Conservation (phyloP, 1,140 invertebrate genomes). For the Ostrea edulis region DNA sequence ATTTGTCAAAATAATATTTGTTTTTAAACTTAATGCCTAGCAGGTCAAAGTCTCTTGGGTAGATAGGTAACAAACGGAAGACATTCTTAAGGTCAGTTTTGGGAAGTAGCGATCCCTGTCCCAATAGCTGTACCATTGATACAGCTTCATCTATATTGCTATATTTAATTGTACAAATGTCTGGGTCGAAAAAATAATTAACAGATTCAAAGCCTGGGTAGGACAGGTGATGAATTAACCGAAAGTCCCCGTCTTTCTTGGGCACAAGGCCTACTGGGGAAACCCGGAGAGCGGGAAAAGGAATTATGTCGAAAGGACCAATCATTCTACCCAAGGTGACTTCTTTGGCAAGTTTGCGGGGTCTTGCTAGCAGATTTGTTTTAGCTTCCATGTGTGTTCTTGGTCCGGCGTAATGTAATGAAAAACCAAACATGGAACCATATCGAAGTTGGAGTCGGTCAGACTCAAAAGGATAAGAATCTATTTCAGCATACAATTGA, state of each 20-base stretch:
- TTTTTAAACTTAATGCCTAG: too few relatives aligned
- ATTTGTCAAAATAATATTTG: not conserved
- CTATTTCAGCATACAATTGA: not conserved
- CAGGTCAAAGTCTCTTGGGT: too few relatives aligned
- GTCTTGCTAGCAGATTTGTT: not conserved
- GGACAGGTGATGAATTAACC: slow-evolving; percentile 56
- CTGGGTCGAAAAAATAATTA: slow-evolving; percentile 54
- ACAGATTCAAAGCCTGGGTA: slow-evolving; percentile 52
- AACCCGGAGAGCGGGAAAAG: too few relatives aligned
- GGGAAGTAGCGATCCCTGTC: too few relatives aligned
- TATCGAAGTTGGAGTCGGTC: not conserved
- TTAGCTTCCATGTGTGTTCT: slow-evolving; percentile 18
- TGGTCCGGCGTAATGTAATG: not conserved
- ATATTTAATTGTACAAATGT: too few relatives aligned
- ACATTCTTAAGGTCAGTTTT: too few relatives aligned
- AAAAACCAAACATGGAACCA: not conserved
- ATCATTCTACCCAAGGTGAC: not conserved
- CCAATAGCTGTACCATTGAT: too few relatives aligned
- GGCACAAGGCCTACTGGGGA: too few relatives aligned
- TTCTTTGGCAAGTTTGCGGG: too few relatives aligned
- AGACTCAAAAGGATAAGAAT: not conserved
- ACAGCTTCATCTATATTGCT: too few relatives aligned
- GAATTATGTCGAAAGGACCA: slow-evolving; percentile 19
- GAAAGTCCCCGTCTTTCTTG: slow-evolving; percentile 21
- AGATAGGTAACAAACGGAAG: too few relatives aligned